Evolutionary conservation across 2,888 invertebrate species (phyloP).

Genomic region (Bimastos eiseni): DNA sequence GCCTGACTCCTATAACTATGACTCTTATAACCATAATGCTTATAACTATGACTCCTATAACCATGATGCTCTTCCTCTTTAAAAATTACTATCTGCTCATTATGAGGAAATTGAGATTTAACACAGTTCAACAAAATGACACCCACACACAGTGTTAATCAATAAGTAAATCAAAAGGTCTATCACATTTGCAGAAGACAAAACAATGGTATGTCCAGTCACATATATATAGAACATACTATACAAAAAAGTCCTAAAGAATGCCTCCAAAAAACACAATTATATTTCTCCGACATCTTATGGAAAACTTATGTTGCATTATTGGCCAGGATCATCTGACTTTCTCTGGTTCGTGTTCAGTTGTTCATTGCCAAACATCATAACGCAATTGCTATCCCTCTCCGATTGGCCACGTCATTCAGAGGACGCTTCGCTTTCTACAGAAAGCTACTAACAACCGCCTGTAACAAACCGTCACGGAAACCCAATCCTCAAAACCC

Average conservation of each 20-base stretch:
- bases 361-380: not conserved
- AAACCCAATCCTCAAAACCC: not conserved
- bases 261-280: not conserved
- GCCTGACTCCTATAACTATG: too few relatives aligned
- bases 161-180: too few relatives aligned
- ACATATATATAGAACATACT: not conserved
- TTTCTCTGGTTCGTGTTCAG: not conserved
- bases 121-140: too few relatives aligned
- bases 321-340: too few relatives aligned
- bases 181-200: not conserved
- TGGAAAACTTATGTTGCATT: not conserved
- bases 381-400: not conserved
- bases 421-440: not conserved
- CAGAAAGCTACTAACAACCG: not conserved
- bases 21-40: too few relatives aligned
- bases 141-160: too few relatives aligned
- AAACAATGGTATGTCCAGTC: not conserved
- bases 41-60: too few relatives aligned
- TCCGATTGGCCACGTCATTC: not conserved
- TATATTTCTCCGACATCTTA: not conserved
- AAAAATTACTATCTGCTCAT: too few relatives aligned
- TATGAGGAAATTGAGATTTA: too few relatives aligned
- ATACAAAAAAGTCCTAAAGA: not conserved
- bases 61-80: too few relatives aligned
- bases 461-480: not conserved